phyloP scores from a whole-genome alignment of 1,140 invertebrate species.

The Psilanteris sp. region DNA sequence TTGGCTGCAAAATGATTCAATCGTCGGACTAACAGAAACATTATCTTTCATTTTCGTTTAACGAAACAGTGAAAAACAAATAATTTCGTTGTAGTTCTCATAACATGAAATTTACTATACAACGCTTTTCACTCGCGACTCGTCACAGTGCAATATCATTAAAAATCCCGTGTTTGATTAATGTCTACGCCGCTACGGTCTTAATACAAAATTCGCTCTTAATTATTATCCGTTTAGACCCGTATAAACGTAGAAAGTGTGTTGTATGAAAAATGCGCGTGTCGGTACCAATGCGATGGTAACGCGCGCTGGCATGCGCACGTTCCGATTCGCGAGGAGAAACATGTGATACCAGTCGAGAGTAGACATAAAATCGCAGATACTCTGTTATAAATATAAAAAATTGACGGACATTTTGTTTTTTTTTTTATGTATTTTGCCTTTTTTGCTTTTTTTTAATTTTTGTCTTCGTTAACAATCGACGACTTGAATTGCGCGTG shows the following conservation, averaged over 20 bases:
- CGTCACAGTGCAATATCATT: conserved; percentile 25
- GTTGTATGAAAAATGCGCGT: conserved; percentile 39
- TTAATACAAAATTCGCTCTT: conserved; percentile 65
- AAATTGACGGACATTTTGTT: conserved; percentile 34
- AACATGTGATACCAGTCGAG: conserved; percentile 60
- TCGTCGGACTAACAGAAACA: conserved; percentile 32
- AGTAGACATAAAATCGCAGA: conserved; percentile 60
- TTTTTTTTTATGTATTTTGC: conserved; percentile 15
- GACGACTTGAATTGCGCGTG: conserved; percentile 23
- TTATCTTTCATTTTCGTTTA: conserved; percentile 15
- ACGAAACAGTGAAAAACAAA: conserved; percentile 69
- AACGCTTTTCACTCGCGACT: conserved; percentile 48
- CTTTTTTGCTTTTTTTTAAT: conserved; percentile 22
- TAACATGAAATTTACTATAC: conserved; percentile 68
- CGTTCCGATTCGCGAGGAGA: neutral
- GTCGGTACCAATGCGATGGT: neutral
- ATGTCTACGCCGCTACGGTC: conserved; percentile 73
- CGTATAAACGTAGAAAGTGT: conserved; percentile 77
- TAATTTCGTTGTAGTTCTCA: conserved; percentile 76
- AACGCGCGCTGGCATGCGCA: neutral
- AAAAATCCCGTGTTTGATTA: conserved; percentile 45
- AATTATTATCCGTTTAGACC: conserved; percentile 67
- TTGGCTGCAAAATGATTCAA: conserved; percentile 63
- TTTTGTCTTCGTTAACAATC: conserved; percentile 29
- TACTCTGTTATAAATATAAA: conserved; percentile 49